Evolutionary conservation across 35 echinoderm and acorn worm species (phyloP).

Genomic region (Diadema setosum): DNA sequence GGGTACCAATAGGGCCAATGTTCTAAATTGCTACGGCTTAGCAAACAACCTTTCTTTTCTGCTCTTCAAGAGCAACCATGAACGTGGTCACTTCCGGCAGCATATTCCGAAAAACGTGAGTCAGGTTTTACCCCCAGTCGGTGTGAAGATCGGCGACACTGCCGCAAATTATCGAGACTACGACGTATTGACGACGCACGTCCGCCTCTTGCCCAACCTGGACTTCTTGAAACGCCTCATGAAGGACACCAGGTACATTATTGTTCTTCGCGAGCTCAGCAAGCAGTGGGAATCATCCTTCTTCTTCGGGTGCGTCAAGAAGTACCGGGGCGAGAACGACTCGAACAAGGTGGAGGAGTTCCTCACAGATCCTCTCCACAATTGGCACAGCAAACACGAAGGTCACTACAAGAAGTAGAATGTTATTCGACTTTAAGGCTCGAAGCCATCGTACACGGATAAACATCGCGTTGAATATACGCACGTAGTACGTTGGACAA

Average conservation of each 20-base stretch:
- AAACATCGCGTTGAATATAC: background rate
- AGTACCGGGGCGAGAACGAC: background rate
- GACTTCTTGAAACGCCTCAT: background rate
- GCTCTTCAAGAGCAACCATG: background rate
- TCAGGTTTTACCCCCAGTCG: background rate
- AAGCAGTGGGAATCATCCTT: background rate
- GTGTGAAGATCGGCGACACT: background rate
- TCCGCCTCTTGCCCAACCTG: background rate
- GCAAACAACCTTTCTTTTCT: background rate
- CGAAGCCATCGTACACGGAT: background rate
- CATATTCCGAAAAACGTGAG: background rate
- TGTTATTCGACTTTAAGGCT: background rate
- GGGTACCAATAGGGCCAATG: background rate
- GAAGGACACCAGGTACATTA: background rate
- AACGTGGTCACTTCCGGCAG: background rate
- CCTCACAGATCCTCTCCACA: background rate
- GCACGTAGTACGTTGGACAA: background rate
- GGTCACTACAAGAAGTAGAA: background rate
- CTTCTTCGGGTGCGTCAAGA: background rate
- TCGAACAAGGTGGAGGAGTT: background rate
- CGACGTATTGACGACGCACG: background rate
- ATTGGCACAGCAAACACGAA: background rate
- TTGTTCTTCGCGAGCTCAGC: background rate
- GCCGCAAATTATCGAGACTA: background rate
- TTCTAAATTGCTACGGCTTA: background rate